phyloP scores from a whole-genome alignment of 2,797 vertebrate genomes.

The Labroides dimidiatus region DNA sequence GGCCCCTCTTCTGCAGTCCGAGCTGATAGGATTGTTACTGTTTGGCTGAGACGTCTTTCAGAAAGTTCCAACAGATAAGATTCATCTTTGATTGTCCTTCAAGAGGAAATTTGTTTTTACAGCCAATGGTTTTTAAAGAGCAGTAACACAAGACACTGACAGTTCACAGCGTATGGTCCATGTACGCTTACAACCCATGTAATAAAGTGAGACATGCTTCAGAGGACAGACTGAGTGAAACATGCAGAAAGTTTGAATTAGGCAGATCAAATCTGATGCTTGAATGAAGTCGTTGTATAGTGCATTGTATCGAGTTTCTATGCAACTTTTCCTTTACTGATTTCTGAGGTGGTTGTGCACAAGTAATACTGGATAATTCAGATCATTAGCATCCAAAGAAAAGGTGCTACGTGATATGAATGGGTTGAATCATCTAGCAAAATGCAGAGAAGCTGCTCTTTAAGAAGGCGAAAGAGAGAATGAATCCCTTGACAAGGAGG shows the following conservation, averaged over 20 bases:
- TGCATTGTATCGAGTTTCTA: background rate
- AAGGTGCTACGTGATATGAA: slow-evolving; percentile 16
- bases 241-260: background rate
- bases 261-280: background rate
- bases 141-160: slow-evolving; percentile 28
- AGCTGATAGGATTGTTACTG: slow-evolving; percentile 63
- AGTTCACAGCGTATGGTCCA: slow-evolving; percentile 29
- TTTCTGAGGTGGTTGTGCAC: slow-evolving; percentile 12
- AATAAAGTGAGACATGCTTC: slow-evolving; percentile 12
- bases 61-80: slow-evolving; percentile 51
- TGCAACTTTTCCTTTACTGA: background rate
- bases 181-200: background rate
- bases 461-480: slow-evolving; percentile 36
- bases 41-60: slow-evolving; percentile 56
- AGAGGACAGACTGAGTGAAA: background rate
- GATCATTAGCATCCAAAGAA: slow-evolving; percentile 4
- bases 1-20: slow-evolving; percentile 24
- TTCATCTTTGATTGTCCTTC: slow-evolving; percentile 35
- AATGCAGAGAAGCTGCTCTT: slow-evolving; percentile 31
- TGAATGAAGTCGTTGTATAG: background rate
- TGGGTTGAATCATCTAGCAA: slow-evolving; percentile 37
- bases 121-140: slow-evolving; percentile 36
- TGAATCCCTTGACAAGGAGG: slow-evolving; percentile 44
- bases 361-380: slow-evolving; percentile 7
- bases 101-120: slow-evolving; percentile 62